A percentile compares a stretch with the other conserved stretches of the same genome.
Evolutionary conservation across 2,113 vertebrate species (phyloP).

Genomic region (Platichthys stellatus): DNA sequence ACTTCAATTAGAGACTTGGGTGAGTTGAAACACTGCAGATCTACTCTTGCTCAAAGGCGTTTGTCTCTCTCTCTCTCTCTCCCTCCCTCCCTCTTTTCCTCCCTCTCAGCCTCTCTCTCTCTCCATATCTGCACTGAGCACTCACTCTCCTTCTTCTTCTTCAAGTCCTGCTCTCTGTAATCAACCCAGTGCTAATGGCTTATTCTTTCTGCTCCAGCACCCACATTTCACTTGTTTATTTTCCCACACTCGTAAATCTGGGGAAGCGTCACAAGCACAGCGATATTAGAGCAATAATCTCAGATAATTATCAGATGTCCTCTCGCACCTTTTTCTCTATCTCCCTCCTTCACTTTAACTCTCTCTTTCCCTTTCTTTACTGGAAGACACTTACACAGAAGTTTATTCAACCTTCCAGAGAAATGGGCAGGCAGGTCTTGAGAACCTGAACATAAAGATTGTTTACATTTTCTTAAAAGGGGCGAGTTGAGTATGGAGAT

Average conservation of each 20-base stretch:
- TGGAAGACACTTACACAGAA: slow-evolving; percentile 14
- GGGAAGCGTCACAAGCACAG: slow-evolving; percentile 92
- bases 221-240: slow-evolving; percentile 99
- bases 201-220: slow-evolving; percentile 99
- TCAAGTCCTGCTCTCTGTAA: slow-evolving; percentile 93
- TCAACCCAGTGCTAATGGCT: slow-evolving; percentile 99
- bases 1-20: slow-evolving; percentile 83
- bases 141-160: slow-evolving; percentile 73
- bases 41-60: slow-evolving; percentile 73
- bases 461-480: background rate
- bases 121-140: slow-evolving; percentile 70
- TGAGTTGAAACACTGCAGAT: slow-evolving; percentile 79
- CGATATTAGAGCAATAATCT: slow-evolving; percentile 99
- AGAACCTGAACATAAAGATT: background rate
- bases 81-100: slow-evolving; percentile 9
- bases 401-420: slow-evolving; percentile 12
- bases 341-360: background rate
- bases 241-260: slow-evolving; percentile 98
- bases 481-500: background rate
- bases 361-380: background rate
- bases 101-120: slow-evolving; percentile 29
- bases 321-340: slow-evolving; percentile 56
- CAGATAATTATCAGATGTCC: slow-evolving; percentile 95
- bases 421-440: background rate
- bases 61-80: slow-evolving; percentile 52